These are phyloP conservation scores for Mesoligia furuncula DNA, from an alignment of 2,888 invertebrate species.

Conservation along the genomic window DNA sequence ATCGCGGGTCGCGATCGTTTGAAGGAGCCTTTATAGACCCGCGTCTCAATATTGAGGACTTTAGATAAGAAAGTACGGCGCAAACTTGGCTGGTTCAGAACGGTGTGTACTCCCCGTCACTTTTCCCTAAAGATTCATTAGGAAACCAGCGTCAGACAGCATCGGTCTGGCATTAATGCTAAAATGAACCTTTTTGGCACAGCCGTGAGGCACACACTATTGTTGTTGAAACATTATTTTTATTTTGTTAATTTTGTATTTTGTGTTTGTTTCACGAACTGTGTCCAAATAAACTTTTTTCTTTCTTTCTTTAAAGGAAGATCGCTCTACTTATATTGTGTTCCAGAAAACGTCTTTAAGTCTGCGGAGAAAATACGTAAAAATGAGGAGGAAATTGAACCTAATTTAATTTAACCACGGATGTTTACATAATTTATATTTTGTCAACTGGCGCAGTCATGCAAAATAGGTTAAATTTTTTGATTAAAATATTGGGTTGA, in stretches of 20 bases:
- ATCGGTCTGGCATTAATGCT: too few species aligned
- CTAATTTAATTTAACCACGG: too few species aligned
- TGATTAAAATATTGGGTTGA: background rate
- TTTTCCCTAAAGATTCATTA: too few species aligned
- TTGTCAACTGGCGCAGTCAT: background rate
- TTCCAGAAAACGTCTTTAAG: background rate
- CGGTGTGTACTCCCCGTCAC: conserved; percentile 16
- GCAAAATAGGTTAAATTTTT: background rate
- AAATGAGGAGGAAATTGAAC: background rate
- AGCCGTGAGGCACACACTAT: too few species aligned
- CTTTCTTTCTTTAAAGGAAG: conserved; percentile 14
- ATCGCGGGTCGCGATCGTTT: too few species aligned
- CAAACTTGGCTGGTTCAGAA: conserved; percentile 14
- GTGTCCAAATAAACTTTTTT: too few species aligned
- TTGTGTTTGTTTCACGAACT: too few species aligned
- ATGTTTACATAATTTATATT: background rate
- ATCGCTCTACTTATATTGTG: conserved; percentile 20
- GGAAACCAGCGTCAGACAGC: too few species aligned
- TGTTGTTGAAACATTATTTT: too few species aligned
- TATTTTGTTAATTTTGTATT: too few species aligned
- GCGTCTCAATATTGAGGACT: conserved; percentile 41
- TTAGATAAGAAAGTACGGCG: conserved; percentile 36
- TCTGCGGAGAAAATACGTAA: background rate
- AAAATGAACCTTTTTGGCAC: too few species aligned
- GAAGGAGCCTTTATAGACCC: too few species aligned